A percentile compares a stretch with the other conserved stretches of the same genome.
Conservation (phyloP, 1,140 invertebrate genomes). For the Drosophila yakuba region DNA sequence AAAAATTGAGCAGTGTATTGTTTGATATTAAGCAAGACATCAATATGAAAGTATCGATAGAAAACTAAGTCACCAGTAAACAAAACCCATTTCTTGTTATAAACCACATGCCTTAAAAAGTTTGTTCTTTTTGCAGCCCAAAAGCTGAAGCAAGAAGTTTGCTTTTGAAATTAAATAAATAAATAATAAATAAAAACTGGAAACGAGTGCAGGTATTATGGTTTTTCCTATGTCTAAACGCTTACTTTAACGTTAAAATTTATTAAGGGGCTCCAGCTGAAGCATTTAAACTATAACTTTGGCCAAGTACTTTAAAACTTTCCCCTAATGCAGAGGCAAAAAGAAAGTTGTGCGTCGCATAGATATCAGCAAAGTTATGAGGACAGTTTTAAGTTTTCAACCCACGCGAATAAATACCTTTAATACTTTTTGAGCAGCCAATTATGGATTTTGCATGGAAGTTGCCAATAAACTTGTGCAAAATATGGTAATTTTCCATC, state of each 20-base stretch:
- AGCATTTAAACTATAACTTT: slow-evolving; percentile 23
- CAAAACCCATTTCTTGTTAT: background rate
- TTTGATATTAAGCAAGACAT: background rate
- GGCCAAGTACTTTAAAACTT: slow-evolving; percentile 14
- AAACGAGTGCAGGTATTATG: too few species aligned
- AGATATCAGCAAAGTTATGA: slow-evolving; percentile 32
- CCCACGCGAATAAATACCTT: slow-evolving; percentile 4
- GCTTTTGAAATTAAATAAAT: background rate
- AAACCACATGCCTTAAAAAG: background rate
- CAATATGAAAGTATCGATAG: background rate
- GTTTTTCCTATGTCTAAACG: background rate
- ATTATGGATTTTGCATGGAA: slow-evolving; percentile 12
- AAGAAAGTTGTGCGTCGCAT: slow-evolving; percentile 16
- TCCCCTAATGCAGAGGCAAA: slow-evolving; percentile 5
- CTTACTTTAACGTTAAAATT: slow-evolving; percentile 3
- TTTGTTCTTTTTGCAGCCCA: background rate
- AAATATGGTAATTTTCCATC: slow-evolving; percentile 7
- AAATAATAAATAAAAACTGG: background rate
- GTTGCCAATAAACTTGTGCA: slow-evolving; percentile 1
- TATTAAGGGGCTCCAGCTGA: slow-evolving; percentile 1
- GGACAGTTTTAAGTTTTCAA: slow-evolving; percentile 14
- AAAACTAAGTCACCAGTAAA: background rate
- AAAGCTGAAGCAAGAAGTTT: background rate
- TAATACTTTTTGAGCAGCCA: slow-evolving; percentile 15
- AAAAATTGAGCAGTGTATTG: background rate